Evolutionary conservation across 2,888 invertebrate species (phyloP), one percentile per base, ranked within the genome.

Genomic region (Microchrysa polita): DNA sequence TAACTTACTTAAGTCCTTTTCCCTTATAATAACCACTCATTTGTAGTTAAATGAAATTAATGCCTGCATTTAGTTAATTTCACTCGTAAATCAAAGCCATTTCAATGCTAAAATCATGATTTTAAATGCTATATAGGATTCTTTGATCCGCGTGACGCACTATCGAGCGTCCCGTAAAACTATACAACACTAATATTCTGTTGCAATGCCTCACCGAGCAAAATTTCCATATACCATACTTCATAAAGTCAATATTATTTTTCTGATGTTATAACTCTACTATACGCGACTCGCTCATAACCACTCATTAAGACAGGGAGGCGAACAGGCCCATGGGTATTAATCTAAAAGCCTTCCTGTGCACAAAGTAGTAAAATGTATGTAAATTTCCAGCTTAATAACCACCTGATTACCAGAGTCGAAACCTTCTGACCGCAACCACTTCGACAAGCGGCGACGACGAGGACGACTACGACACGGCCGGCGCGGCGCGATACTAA

Each of bases 191-290:
- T n/a, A n/a, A 9, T 9, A 10, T 12, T 52, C 34, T 14, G 52
- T 53, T 67, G 52, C 67, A 67, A 42, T 67, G n/a, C 67, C 52
- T 53, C 22, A 67, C 67, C 61, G n/a, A 40, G 16, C 5, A 23
- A 22, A 44, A 69, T 57, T 57, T 69, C 52, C 69, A 69, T 69
- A 55, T 57, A 55, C 52, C 69, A 69, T 69, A 55, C 40, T 69
- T 69, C 55, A 69, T 20, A 67, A 67, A 69, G 69, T 69, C 69
- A 69, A 69, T 69, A 69, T 40, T 27, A 55, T 27, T 65, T 65
- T 65, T 69, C 27, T 5, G 27, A 34, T 34, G 27, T 14, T 55
- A 69, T 69, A 40, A 12, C 40, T 16, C 67, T 57, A 27, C 69
- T 69, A 34, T 69, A n/a, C n/a, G n/a, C n/a, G 57, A 69, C 55